Base-by-base conservation (phyloP, 2,797 vertebrate genomes). In the Setipinna tenuifilis region DNA sequence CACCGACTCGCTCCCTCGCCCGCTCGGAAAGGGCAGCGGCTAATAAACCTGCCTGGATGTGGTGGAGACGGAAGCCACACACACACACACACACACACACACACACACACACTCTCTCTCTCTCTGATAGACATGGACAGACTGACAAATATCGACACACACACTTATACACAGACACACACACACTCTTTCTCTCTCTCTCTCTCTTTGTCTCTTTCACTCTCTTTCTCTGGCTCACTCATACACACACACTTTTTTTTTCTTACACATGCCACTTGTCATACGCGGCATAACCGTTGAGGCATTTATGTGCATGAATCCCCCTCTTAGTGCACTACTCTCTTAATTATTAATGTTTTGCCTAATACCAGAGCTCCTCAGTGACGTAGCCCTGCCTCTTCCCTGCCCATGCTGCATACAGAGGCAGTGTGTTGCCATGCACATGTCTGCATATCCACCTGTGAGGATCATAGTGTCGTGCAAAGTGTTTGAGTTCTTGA, bases 1-100 rank as follows among this genome's bases (percentile, higher is more conserved):
- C 78, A 86, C 82, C 87, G 85, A 44, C 81, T 5, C 68, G 17
- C 68, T 75, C 28, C 6, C 62, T 88, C 19, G 11, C 46, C 31
- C 16, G 25, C 62, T 88, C 23, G 11, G 46, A 87, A 88, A 91
- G 85, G 85, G 87, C 86, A 86, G 75, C 6, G 83, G 83, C 84
- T 86, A 88, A 87, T 75, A 81, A 46, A 82, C 75, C 54, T 44
- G 31, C n/a, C 84, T 81, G 28, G 31, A 28, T 35, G 68, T 75
- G 68, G 68, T 75, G 3, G 6, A 16, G 28, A 68, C 7, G 62
- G 11, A 23, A 9, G 61, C 57, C 57, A 58, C 57, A 58, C 35
- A 41, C 5, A 5, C 59, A n/a, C 59, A n/a, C 16, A 59, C 19
- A 59, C 58, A 21, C 14, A 62, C 5, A n/a, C 19, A n/a, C 19